Evolutionary conservation across 1,140 invertebrate genomes (phyloP), one percentile per base, ranked within the genome.

Genomic region (Aphidius gifuensis): DNA sequence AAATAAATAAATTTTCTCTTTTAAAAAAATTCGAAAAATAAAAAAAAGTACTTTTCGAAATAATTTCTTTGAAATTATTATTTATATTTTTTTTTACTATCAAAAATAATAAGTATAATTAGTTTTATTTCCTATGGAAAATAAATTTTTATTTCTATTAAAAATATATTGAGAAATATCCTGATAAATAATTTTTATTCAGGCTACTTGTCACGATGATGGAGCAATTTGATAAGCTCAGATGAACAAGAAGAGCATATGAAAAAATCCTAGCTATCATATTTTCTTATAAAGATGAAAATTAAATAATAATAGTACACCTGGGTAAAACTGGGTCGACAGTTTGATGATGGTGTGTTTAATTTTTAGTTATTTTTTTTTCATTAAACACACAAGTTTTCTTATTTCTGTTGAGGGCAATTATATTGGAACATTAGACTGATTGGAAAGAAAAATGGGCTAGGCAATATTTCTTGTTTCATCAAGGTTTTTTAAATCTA

Each of bases 351-450:
- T 60, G 48, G 58, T 16, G 16, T 16, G 16, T 47, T 60, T 48
- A 43, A 6, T 50, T 48, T 38, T 55, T 6, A 55, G 11, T 38
- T n/a, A 6, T 49, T 45, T 51, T 60, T 49, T 49, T 42, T 49
- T 47, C 44, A 56, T 21, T 56, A 21, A 43, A 16, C 23, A 16
- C 42, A 42, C 21, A 51, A 51, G 50, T 44, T 47, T 21, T 53
- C 58, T 23, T 38, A 40, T 51, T 39, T 42, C 48, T 44, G 50
- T n/a, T 51, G 8, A 7, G 16, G 71, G 70, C 61, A 21, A 21
- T 71, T 66, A 78, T 78, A 79, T 77, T 73, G 68, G 71, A 79
- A 77, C 78, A 80, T 80, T 79, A 79, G 75, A 72, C 74, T 80
- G 77, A 80, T 80, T 80, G 74, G 70, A 79, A 67, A 61, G 66